These are phyloP conservation scores for Smittia sp. DNA, from an alignment of 2,888 invertebrate genomes.

Conservation along the genomic window DNA sequence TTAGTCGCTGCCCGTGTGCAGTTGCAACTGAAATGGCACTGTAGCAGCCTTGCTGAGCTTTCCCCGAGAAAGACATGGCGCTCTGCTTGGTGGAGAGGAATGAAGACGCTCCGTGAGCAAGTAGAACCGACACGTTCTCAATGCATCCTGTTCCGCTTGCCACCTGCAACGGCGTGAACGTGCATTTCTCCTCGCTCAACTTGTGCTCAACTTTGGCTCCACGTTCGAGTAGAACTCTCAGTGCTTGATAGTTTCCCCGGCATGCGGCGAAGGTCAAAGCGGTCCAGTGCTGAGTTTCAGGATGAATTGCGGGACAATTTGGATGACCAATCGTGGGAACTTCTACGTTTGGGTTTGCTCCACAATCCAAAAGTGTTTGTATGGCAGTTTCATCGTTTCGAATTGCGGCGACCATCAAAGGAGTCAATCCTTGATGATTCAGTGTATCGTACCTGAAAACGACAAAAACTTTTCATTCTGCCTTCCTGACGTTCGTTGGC, in stretches of 20 bases:
- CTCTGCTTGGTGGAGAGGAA: conserved; percentile 83
- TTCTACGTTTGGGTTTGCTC: conserved; percentile 79
- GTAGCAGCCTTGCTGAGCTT: conserved; percentile 82
- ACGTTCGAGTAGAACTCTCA: conserved; percentile 70
- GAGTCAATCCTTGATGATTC: conserved; percentile 75
- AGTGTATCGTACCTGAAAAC: conserved; percentile 63
- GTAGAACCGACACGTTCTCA: conserved; percentile 74
- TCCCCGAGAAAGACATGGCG: conserved; percentile 79
- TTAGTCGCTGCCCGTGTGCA: conserved; percentile 78
- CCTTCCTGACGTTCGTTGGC: not conserved
- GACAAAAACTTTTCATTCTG: not conserved
- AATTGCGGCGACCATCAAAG: conserved; percentile 78
- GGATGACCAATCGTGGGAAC: conserved; percentile 58
- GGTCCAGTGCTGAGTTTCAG: conserved; percentile 80
- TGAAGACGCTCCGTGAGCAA: conserved; percentile 84
- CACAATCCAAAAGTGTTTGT: conserved; percentile 71
- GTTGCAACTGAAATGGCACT: conserved; percentile 88
- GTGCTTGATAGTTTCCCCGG: conserved; percentile 59
- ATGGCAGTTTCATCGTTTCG: conserved; percentile 77
- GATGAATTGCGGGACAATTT: conserved; percentile 59
- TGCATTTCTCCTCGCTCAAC: conserved; percentile 80
- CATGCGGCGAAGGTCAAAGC: conserved; percentile 78
- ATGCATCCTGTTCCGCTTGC: conserved; percentile 78
- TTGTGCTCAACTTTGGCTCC: conserved; percentile 82
- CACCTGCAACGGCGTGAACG: conserved; percentile 83